Conservation (phyloP, 2,113 vertebrate genomes). For the Stigmatopora argus region DNA sequence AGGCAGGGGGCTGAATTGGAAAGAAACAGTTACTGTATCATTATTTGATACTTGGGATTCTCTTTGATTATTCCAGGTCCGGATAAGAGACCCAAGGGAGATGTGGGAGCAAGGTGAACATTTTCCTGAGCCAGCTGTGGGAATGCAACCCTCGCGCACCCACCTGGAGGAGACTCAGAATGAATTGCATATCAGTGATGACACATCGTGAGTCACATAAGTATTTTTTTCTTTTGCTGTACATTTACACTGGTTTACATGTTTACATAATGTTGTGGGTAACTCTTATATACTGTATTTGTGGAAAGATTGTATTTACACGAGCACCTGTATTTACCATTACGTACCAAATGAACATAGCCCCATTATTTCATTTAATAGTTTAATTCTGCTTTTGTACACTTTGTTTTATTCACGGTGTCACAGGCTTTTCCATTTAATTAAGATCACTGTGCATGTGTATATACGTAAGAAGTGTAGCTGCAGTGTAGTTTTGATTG, state of each 20-base stretch:
- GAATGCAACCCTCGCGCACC: conserved; percentile 69
- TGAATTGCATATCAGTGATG: conserved; percentile 52
- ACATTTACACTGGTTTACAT: neutral
- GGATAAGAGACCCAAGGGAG: conserved; percentile 70
- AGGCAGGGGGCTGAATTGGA: conserved; percentile 19
- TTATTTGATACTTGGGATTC: conserved; percentile 29
- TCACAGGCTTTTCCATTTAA: conserved; percentile 43
- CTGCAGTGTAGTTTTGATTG: conserved; percentile 49
- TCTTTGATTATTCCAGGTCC: conserved; percentile 71
- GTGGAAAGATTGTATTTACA: neutral
- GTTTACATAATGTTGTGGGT: neutral
- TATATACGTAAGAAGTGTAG: conserved; percentile 55
- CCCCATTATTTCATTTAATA: conserved; percentile 42
- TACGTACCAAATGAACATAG: conserved; percentile 30
- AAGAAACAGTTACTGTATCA: conserved; percentile 21
- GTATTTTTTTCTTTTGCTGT: no score
- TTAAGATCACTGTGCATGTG: conserved; percentile 7
- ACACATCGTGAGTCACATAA: conserved; percentile 64
- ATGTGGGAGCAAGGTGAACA: conserved; percentile 75
- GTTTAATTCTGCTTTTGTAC: conserved; percentile 66
- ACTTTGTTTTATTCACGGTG: conserved; percentile 59
- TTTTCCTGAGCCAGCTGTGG: conserved; percentile 75
- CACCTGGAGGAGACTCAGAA: conserved; percentile 67
- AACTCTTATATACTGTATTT: neutral
- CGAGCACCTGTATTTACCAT: conserved; percentile 15